Base-by-base conservation (phyloP, 2,888 invertebrate species). In the Xestia rhomboidea region DNA sequence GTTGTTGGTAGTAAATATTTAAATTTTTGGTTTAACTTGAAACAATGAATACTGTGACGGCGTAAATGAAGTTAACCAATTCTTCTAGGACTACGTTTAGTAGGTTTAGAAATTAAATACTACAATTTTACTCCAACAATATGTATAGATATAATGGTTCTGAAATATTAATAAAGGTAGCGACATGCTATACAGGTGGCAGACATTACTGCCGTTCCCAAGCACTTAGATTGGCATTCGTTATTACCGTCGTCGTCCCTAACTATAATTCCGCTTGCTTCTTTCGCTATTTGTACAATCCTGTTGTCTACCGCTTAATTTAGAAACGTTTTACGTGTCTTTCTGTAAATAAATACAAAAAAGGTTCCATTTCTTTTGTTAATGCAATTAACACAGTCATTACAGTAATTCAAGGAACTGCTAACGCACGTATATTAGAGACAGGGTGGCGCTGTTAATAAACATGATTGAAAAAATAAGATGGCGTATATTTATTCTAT, bases 141-240 rank as follows among this genome's bases (percentile, higher is more conserved):
- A 24, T 38, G 10, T 34, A 34, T 34, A 21, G 1, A 0, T 44
- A 7, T 21, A n/a, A 44, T 60, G 38, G 2, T 64, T 44, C 21
- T 66, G 38, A 69, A 68, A 82, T 27, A 72, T 77, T 66, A 27
- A 72, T 72, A 34, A 0, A 41, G 41, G 41, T 41, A 77, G 44
- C 30, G 51, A 46, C 82, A 46, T 74, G 7, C 18, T 27, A 41
- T 49, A 63, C 79, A 68, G 79, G 64, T 77, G 77, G n/a, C 30
- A 41, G 51, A 41, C 57, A 68, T 62, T 72, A 41, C 44, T 54
- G 38, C 21, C 44, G 68, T 72, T 82, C 81, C 49, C 82, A 82
- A 38, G 64, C 68, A 60, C 60, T 72, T 60, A n/a, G 27, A 49
- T 46, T 46, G 24, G 64, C 51, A 70, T 49, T 46, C 30, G 68